Conservation (phyloP, 2,888 invertebrate species). For the Cheilosia soror region DNA sequence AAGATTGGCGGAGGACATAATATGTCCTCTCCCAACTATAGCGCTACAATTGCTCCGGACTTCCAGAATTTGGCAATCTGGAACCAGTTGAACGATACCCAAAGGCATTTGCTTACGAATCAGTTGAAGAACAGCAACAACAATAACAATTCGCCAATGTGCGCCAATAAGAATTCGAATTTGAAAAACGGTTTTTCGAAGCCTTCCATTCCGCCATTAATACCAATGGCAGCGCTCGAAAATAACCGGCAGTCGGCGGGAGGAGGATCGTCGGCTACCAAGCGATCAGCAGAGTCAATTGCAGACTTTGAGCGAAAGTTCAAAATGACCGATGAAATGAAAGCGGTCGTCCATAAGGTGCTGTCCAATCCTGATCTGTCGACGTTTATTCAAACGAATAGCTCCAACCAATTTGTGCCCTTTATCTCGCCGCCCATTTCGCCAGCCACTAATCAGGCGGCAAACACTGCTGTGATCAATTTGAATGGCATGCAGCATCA, state of each 20-base stretch:
- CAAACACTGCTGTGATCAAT: constrained; percentile 16
- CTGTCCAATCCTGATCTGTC: constrained; percentile 82
- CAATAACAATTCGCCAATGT: constrained; percentile 68
- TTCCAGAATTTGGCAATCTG: constrained; percentile 81
- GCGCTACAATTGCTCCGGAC: constrained; percentile 74
- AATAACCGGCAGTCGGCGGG: constrained; percentile 29
- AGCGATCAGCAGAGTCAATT: constrained; percentile 77
- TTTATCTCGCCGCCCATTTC: constrained; percentile 83
- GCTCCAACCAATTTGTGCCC: constrained; percentile 79
- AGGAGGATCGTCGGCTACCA: constrained; percentile 27
- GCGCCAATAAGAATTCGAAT: constrained; percentile 55
- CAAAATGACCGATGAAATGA: constrained; percentile 83
- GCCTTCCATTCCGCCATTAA: constrained; percentile 78
- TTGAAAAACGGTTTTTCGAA: constrained; percentile 75
- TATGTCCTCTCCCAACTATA: constrained; percentile 43
- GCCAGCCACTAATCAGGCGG: constrained; percentile 78
- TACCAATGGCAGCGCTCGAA: constrained; percentile 75
- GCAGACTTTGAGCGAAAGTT: constrained; percentile 82
- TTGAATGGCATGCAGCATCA: constrained; percentile 43
- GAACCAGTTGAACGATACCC: constrained; percentile 80
- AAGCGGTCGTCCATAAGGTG: constrained; percentile 82
- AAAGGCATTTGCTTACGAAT: constrained; percentile 58
- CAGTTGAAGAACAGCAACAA: constrained; percentile 60
- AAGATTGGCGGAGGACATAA: constrained; percentile 21
- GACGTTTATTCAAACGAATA: constrained; percentile 82